A percentile compares a stretch with the other conserved stretches of the same genome.
Evolutionary conservation across 2,113 vertebrate species (phyloP).

Genomic region (Phyllostomus hastatus): DNA sequence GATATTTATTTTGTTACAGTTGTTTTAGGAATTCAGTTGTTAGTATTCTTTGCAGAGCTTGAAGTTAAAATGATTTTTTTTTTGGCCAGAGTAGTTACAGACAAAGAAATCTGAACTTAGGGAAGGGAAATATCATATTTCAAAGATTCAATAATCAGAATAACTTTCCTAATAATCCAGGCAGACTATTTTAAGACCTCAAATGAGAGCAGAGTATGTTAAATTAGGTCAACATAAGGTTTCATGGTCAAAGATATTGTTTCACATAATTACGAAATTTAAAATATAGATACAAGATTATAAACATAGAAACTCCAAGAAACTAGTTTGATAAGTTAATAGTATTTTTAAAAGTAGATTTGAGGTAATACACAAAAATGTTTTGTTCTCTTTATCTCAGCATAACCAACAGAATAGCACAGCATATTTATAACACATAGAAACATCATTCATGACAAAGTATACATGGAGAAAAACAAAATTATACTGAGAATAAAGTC

Average conservation of each 20-base stretch:
- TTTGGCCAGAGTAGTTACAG: constrained; percentile 1
- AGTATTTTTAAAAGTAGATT: neutral
- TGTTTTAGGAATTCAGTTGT: neutral
- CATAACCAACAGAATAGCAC: neutral
- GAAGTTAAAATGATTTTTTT: neutral
- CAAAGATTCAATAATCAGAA: constrained; percentile 12
- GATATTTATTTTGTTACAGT: neutral
- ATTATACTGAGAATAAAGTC: neutral
- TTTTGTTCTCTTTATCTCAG: neutral
- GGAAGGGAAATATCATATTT: constrained; percentile 29
- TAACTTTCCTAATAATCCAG: neutral
- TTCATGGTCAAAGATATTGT: neutral
- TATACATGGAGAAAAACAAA: neutral
- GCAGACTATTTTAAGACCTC: constrained; percentile 26
- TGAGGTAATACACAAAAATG: neutral
- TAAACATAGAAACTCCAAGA: neutral
- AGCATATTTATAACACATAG: neutral
- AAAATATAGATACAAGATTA: neutral
- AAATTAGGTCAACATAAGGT: neutral
- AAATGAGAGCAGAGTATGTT: neutral
- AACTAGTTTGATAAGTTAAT: neutral
- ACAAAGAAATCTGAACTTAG: constrained; percentile 27
- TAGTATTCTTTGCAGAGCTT: constrained; percentile 3
- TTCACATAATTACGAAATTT: neutral
- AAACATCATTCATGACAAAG: constrained; percentile 2